Conservation (phyloP, 2,113 vertebrate species). For the Zapornia atra region DNA sequence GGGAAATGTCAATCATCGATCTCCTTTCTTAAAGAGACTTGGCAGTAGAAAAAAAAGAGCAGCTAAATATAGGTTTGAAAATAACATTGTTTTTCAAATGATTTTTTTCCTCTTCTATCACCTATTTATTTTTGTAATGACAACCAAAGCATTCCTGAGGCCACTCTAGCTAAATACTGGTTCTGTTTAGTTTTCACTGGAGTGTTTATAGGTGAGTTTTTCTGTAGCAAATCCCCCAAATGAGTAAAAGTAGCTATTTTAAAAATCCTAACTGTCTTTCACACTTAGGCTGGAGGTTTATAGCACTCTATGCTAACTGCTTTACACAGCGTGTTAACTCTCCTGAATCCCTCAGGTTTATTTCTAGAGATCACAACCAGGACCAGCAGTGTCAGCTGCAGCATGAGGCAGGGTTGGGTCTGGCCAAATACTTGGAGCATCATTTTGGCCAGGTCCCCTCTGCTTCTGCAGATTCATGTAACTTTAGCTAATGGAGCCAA, state of each 20-base stretch:
- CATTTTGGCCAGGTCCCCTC: neutral
- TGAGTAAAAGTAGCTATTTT: slow-evolving; percentile 22
- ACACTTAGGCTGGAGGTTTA: neutral
- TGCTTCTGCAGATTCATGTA: neutral
- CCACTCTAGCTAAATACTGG: neutral
- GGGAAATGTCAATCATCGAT: slow-evolving; percentile 48
- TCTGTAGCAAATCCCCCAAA: neutral
- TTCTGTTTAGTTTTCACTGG: neutral
- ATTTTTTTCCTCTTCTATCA: slow-evolving; percentile 27
- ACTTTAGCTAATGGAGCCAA: neutral
- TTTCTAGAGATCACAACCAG: neutral
- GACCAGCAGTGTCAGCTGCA: neutral
- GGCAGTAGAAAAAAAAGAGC: neutral
- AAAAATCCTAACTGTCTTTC: slow-evolving; percentile 1
- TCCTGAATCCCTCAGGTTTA: neutral
- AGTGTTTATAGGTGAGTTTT: neutral
- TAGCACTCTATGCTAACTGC: neutral
- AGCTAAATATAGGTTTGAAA: slow-evolving; percentile 32
- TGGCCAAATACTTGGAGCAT: neutral
- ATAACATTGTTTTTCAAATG: neutral
- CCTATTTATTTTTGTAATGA: slow-evolving; percentile 48
- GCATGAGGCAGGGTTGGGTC: neutral
- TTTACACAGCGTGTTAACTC: neutral
- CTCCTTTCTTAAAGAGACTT: slow-evolving; percentile 8
- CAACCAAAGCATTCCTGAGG: slow-evolving; percentile 24